These are phyloP conservation scores for Parasteatoda tepidariorum DNA, from an alignment of 1,140 invertebrate genomes.

Conservation along the genomic window DNA sequence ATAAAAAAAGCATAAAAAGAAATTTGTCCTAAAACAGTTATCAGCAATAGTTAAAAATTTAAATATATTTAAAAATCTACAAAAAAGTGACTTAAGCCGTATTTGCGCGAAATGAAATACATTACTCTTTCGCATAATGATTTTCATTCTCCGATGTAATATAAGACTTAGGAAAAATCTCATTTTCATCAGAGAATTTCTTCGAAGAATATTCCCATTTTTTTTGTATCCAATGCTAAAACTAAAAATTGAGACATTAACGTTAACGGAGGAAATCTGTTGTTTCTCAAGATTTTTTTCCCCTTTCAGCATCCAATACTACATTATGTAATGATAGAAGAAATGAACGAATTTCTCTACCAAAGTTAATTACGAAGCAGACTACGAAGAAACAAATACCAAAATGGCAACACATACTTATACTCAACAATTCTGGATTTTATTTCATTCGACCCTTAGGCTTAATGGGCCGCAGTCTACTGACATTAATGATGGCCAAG, in stretches of 20 bases:
- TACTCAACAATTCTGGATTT: background rate
- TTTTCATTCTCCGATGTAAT: background rate
- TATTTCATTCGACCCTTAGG: background rate
- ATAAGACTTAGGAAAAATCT: background rate
- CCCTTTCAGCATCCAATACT: background rate
- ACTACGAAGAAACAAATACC: background rate
- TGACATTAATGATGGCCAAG: too few relatives aligned
- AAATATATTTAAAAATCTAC: background rate
- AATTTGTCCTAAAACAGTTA: background rate
- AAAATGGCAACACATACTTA: background rate
- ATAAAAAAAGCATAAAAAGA: background rate
- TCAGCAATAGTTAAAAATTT: background rate
- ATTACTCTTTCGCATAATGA: background rate
- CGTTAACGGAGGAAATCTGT: background rate
- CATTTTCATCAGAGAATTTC: background rate
- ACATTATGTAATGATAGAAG: background rate
- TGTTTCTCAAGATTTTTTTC: background rate
- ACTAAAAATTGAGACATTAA: background rate
- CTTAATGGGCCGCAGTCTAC: too few relatives aligned
- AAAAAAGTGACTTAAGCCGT: background rate
- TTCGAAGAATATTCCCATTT: background rate
- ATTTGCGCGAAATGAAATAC: background rate
- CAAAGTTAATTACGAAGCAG: background rate
- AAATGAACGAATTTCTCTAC: background rate
- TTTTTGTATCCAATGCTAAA: background rate